Evolutionary conservation across 2,113 vertebrate genomes (phyloP), one percentile per base, ranked within the genome.

Genomic region (Phainopepla nitens): DNA sequence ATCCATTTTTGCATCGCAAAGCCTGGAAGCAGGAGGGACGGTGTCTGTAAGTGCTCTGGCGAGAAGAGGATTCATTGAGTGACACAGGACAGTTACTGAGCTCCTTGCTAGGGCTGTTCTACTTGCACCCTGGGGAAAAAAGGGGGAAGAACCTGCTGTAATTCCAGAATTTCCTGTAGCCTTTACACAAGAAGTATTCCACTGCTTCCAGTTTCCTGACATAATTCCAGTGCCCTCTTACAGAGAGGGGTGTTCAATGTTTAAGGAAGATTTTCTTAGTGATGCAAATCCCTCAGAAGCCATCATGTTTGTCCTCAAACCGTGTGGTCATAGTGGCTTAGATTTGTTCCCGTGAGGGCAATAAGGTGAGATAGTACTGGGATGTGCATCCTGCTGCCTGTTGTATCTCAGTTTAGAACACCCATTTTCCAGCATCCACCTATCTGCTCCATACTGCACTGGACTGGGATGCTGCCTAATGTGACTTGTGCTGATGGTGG

Each of bases 381-480:
- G 36, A 44, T 0, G 1, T 5, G 36, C 35, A 81, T 47, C 41
- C 39, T 0, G 1, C 78, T 81, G 64, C 50, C 54, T 4, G 1
- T 22, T 60, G 49, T 47, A 47, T 45, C 50, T 20, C 54, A 10
- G 33, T 64, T 56, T 33, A 23, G 44, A 44, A 69, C 51, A 58
- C 13, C 15, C 22, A 15, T 68, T 77, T 56, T 50, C 64, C 64
- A 77, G 54, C 27, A 44, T 21, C 62, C 49, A 25, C 16, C 47
- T 44, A 1, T 9, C 24, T 53, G 65, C 44, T 77, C 53, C 77
- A 27, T 9, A 15, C 17, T 17, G 69, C 54, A 11, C 22, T 42
- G 69, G 47, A 23, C 51, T 35, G 81, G 36, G 51, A 70, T 33
- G 42, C n/a, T 90, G 79, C 39, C 56, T 39, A 9, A 60, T 25